Base-by-base conservation (phyloP, 2,888 invertebrate genomes). In the Coremacera marginata region DNA sequence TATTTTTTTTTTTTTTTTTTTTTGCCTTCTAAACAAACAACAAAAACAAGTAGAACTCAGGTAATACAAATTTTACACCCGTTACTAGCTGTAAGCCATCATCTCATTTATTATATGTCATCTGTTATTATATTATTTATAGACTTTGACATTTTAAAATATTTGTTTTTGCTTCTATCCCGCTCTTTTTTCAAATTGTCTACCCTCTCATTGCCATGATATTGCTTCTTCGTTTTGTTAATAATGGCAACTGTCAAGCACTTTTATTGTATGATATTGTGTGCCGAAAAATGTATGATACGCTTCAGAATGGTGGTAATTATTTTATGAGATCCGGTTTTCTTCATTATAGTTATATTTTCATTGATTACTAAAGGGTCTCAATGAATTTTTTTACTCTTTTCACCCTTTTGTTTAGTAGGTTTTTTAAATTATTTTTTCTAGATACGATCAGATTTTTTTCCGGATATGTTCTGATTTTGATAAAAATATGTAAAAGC, bases 241-340 rank as follows among this genome's bases (percentile, higher is more conserved):
- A 78, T 71, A 71, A 78, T 80, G 80, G 80, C 78, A 68, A 71
- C 68, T 67, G 68, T 71, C 71, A 77, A 74, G 67, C 19, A 76
- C 67, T 74, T 76, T 31, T 65, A 57, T 34, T 37, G 70, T 51
- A 52, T 57, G 71, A 7, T 16, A 51, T 75, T 8, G 49, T 27
- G 0, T 49, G 52, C n/a, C 8, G 1, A 14, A 19, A 51, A 19
- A 37, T 57, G 60, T 71, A 60, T 71, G 34, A 52, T 5, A 62
- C 62, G 51, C n/a, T 71, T 68, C 14, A 11, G 57, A 31, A 65
- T 68, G 31, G 55, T 16, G 22, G 55, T 34, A 31, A 71, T 71
- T 44, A 71, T 44, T 25, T 71, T 25, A 25, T 11, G 9, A 22
- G 51, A 49, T 67, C 67, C 37, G 25, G 1, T 68, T 14, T 14